Conservation (phyloP, 2,888 invertebrate species). For the Melitaea athalia region DNA sequence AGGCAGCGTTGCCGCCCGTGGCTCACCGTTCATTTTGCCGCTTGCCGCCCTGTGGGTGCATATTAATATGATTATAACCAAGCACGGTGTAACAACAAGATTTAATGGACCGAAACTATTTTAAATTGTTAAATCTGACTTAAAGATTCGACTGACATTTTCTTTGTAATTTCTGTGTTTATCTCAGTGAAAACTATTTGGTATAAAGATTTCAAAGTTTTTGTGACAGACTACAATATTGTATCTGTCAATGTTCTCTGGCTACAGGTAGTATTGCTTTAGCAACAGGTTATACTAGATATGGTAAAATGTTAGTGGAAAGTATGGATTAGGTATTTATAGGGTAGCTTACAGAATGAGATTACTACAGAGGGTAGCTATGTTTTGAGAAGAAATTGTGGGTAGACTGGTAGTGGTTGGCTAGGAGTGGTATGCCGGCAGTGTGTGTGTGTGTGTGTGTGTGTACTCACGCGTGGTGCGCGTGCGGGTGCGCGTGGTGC, state of each 20-base stretch:
- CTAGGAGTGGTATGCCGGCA: conserved; percentile 4
- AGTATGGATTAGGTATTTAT: too few species aligned
- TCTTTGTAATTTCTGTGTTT: not conserved
- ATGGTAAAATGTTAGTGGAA: too few species aligned
- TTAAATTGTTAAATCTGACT: too few species aligned
- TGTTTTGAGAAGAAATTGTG: not conserved
- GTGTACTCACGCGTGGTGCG: conserved; percentile 16
- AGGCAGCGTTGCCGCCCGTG: conserved; percentile 60
- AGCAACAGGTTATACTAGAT: too few species aligned
- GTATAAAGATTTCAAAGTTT: too few species aligned
- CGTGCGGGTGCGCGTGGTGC: conserved; percentile 48
- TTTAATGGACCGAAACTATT: too few species aligned
- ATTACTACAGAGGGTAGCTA: not conserved
- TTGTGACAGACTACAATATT: too few species aligned
- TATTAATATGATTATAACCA: not conserved
- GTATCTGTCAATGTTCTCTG: too few species aligned
- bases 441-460: not conserved
- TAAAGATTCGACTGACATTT: not conserved
- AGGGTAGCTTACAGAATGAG: too few species aligned
- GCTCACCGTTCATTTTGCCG: conserved; percentile 72
- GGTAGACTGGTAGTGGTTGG: not conserved
- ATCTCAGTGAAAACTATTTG: not conserved
- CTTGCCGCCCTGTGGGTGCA: conserved; percentile 41
- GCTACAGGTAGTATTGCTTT: too few species aligned
- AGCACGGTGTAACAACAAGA: too few species aligned